These are phyloP conservation scores for Myotis pilosus DNA, from an alignment of 2,797 vertebrate species.

Conservation along the genomic window DNA sequence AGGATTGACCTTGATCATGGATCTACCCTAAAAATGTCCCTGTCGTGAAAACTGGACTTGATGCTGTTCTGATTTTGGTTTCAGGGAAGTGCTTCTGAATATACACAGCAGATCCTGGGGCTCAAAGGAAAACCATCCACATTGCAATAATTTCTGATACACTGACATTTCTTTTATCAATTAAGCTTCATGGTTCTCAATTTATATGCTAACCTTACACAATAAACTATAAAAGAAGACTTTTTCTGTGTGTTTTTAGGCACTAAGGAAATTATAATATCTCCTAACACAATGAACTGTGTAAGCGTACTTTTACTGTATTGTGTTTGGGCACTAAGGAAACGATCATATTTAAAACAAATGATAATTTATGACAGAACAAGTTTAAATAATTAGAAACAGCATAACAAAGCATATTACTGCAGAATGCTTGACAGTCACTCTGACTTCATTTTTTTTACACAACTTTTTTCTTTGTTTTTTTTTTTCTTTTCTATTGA, in stretches of 20 bases:
- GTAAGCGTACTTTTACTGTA: neutral
- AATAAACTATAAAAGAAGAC: neutral
- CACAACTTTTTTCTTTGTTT: neutral
- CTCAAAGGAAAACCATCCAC: neutral
- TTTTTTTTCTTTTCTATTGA: neutral
- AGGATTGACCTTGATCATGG: conserved; percentile 5
- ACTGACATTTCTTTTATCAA: neutral
- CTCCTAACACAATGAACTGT: neutral
- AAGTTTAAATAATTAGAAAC: neutral
- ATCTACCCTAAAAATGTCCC: neutral
- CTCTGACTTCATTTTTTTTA: neutral
- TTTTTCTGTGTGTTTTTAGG: neutral
- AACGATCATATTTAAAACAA: neutral
- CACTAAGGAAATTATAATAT: neutral
- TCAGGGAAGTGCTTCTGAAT: neutral
- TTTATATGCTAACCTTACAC: neutral
- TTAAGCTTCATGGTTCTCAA: neutral
- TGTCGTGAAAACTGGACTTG: neutral
- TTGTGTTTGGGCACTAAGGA: neutral
- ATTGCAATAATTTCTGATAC: neutral
- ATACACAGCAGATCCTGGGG: neutral
- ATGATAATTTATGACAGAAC: neutral
- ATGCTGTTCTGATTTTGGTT: neutral
- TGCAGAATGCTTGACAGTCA: neutral
- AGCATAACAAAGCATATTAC: neutral